Percentiles rank a stretch among this genome's conserved stretches.
These are phyloP conservation scores for Apeltes quadracus DNA, from an alignment of 2,113 vertebrate genomes.

Conservation along the genomic window DNA sequence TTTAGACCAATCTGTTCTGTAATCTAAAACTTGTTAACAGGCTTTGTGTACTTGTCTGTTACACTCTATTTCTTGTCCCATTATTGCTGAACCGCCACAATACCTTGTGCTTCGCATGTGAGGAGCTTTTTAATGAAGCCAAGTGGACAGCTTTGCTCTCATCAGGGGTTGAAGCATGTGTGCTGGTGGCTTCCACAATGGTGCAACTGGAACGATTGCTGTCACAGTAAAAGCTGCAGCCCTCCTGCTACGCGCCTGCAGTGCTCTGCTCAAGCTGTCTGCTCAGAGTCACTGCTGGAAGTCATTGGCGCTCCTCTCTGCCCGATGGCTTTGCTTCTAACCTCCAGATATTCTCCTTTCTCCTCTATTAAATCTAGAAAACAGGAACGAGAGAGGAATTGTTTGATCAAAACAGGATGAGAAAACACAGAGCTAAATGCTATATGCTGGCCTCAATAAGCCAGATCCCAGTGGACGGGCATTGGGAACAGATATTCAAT, in stretches of 20 bases:
- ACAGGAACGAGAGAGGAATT: slow-evolving; percentile 6
- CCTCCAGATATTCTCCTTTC: slow-evolving; percentile 21
- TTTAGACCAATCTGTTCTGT: slow-evolving; percentile 57
- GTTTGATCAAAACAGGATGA: slow-evolving; percentile 15
- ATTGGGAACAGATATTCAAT: slow-evolving; percentile 52
- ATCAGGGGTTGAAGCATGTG: slow-evolving; percentile 42
- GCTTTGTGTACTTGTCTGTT: slow-evolving; percentile 41
- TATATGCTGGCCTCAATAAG: slow-evolving; percentile 28
- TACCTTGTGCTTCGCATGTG: slow-evolving; percentile 23
- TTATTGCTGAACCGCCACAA: slow-evolving; percentile 42
- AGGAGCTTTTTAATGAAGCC: slow-evolving; percentile 53
- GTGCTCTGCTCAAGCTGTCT: slow-evolving; percentile 17
- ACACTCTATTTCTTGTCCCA: slow-evolving; percentile 28
- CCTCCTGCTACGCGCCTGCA: slow-evolving; percentile 15
- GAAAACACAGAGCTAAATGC: slow-evolving; percentile 30
- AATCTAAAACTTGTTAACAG: slow-evolving; percentile 50
- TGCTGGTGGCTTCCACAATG: slow-evolving; percentile 1
- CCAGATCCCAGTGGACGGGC: slow-evolving; percentile 21
- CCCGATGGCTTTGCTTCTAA: slow-evolving; percentile 29
- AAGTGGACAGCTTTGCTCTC: slow-evolving; percentile 49
- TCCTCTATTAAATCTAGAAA: slow-evolving; percentile 13
- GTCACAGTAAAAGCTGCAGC: slow-evolving; percentile 24
- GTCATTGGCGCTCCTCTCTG: slow-evolving; percentile 21
- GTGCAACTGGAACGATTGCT: slow-evolving; percentile 7
- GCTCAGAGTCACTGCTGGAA: slow-evolving; percentile 24